Conservation (phyloP, 2,113 vertebrate species). For the Acinonyx jubatus region DNA sequence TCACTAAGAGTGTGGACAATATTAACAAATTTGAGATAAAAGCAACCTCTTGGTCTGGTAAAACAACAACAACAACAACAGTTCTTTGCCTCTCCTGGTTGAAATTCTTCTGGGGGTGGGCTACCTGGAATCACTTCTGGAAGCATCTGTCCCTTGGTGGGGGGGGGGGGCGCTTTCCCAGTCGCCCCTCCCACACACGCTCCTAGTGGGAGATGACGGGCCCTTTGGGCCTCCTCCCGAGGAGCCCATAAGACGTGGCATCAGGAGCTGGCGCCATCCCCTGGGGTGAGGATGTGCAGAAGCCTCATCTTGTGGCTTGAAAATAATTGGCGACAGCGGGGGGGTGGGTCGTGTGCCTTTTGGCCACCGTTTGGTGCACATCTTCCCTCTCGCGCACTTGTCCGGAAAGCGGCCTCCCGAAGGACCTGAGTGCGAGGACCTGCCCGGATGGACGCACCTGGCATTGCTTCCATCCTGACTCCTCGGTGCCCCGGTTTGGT, state of each 20-base stretch:
- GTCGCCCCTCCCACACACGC: slow-evolving; percentile 47
- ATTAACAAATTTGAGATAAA: background rate
- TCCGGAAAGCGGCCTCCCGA: background rate
- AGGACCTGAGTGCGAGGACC: background rate
- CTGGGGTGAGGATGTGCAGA: slow-evolving; percentile 50
- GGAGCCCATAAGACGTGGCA: slow-evolving; percentile 57
- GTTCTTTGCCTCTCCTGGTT: background rate
- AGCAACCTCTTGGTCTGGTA: background rate
- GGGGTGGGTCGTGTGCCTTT: background rate
- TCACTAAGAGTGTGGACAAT: background rate
- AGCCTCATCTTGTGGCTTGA: slow-evolving; percentile 43
- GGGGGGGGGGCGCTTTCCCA: background rate
- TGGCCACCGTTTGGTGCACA: background rate
- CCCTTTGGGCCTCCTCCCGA: slow-evolving; percentile 74
- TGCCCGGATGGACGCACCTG: background rate
- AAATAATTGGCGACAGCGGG: background rate
- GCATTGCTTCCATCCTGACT: background rate
- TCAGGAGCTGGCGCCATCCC: slow-evolving; percentile 67
- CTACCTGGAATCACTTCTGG: background rate
- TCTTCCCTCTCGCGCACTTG: slow-evolving; percentile 42
- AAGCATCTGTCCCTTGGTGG: background rate
- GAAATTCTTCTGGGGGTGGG: background rate
- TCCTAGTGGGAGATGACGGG: slow-evolving; percentile 69
- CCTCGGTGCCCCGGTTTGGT: background rate
- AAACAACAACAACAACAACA: too few relatives aligned